Base-by-base conservation (phyloP, 1,140 invertebrate genomes). In the Mamestra configurata region DNA sequence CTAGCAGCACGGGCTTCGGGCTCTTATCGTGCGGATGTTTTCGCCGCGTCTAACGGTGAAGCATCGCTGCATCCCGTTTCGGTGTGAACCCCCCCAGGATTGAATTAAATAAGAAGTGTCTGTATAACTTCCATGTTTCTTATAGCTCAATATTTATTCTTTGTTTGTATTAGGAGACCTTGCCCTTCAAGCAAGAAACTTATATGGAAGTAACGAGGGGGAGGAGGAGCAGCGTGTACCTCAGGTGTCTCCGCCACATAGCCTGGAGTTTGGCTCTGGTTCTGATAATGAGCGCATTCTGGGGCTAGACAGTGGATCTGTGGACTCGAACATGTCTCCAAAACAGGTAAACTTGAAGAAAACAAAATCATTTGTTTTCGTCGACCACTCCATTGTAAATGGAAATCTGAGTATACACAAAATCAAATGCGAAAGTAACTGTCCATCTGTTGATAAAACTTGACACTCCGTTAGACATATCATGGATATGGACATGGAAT, bases 321-420 rank as follows among this genome's bases (percentile, higher is more conserved):
- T 98, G 88, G 97, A 97, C 89, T 97, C 97, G 59, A 97, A 97
- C 92, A 97, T 99, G 92, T 98, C 98, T 71, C 98, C 98, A 94
- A 97, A 98, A 93, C 95, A 96, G 91, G 96, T 96, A 86, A 40
- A 22, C 46, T 51, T 31, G 15, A 22, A 2, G 8, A 8, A 53
- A 22, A 22, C 8, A 22, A 71, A 8, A 49, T 31, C 27, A 31
- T 31, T 5, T 31, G 27, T n/a, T n/a, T n/a, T n/a, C n/a, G n/a
- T n/a, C n/a, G n/a, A n/a, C n/a, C n/a, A n/a, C n/a, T n/a, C n/a
- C n/a, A n/a, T n/a, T n/a, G n/a, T n/a, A n/a, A n/a, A n/a, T n/a
- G n/a, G n/a, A n/a, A n/a, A n/a, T n/a, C n/a, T n/a, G n/a, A n/a
- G n/a, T n/a, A n/a, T n/a, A n/a, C n/a, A n/a, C n/a, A n/a, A n/a